These are phyloP conservation scores for Epirrita christyi DNA, from an alignment of 2,888 invertebrate species.

Conservation along the genomic window DNA sequence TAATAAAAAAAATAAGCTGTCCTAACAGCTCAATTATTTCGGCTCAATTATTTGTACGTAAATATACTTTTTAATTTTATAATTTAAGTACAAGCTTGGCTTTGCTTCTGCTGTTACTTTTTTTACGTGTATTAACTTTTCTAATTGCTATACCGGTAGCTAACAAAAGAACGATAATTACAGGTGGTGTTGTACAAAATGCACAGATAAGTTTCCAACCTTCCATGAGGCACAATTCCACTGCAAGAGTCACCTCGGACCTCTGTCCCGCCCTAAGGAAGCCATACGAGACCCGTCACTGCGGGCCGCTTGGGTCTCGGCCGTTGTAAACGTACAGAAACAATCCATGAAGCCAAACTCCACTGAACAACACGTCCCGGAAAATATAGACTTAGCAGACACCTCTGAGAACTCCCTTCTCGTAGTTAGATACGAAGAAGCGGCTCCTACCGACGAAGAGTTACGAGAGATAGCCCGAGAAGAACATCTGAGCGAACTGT, in stretches of 20 bases:
- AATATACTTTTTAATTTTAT: not conserved
- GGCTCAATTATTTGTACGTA: not conserved
- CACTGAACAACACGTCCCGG: slow-evolving; percentile 4
- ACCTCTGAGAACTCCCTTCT: slow-evolving; percentile 58
- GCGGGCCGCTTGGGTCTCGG: slow-evolving; percentile 61
- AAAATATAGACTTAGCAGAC: slow-evolving; percentile 19
- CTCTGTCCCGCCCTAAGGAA: slow-evolving; percentile 55
- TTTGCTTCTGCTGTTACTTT: slow-evolving; percentile 14
- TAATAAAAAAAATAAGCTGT: not conserved
- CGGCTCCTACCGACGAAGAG: slow-evolving; percentile 55
- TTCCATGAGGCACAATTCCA: slow-evolving; percentile 77
- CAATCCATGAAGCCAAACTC: slow-evolving; percentile 43
- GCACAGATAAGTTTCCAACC: slow-evolving; percentile 58
- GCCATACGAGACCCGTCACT: slow-evolving; percentile 55
- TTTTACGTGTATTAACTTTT: not conserved
- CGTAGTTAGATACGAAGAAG: slow-evolving; percentile 66
- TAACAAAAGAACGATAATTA: slow-evolving; percentile 34
- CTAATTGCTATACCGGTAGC: slow-evolving; percentile 5
- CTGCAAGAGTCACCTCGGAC: slow-evolving; percentile 58
- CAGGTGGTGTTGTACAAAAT: slow-evolving; percentile 74
- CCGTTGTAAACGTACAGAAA: slow-evolving; percentile 56
- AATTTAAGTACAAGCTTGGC: slow-evolving; percentile 1
- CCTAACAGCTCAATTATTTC: not conserved
- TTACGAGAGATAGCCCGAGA: slow-evolving; percentile 2
- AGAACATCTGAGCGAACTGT: not conserved